Base-by-base conservation (phyloP, 2,888 invertebrate genomes). In the Coleophora deauratella region DNA sequence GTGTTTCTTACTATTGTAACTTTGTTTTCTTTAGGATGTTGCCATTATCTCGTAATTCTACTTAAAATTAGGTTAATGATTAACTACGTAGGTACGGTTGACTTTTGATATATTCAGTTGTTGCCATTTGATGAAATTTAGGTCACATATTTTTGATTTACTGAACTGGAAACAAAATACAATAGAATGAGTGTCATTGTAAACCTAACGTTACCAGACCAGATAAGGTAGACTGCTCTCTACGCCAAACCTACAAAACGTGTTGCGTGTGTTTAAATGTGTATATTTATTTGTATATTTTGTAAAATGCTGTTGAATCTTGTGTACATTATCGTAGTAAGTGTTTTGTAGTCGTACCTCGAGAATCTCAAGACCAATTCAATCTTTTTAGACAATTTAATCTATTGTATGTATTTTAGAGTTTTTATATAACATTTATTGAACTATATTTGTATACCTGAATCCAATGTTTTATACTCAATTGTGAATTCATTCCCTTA, bases 311-410 rank as follows among this genome's bases (percentile, higher is more conserved):
- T 80, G 78, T 79, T 80, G 65, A 71, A 66, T 61, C 55, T 62
- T 72, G 63, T 64, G 52, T 62, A 65, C 52, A 4, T 6, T 21
- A 21, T 21, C 6, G 21, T 77, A 77, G 41, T 43, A 39, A 46
- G 71, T 59, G 49, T 66, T 21, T 64, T 54, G 65, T 78, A 79
- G 69, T 62, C 50, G 64, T 62, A 72, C 76, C 68, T 74, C 75
- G n/a, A 69, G 70, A 81, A 75, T 80, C 73, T 81, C 78, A 73
- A 75, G 84, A 84, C 84, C 84, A 84, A 84, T 69, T 64, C 70
- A 71, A 76, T 64, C 67, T 70, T 40, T 79, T 77, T 79, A 79
- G 71, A 80, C 53, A 65, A 71, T 71, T 70, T 78, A 75, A 75
- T 62, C 56, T 55, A 60, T 70, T 62, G 57, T 55, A 60, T 70